Conservation (phyloP, 2,797 vertebrate species). For the Myripristis murdjan region DNA sequence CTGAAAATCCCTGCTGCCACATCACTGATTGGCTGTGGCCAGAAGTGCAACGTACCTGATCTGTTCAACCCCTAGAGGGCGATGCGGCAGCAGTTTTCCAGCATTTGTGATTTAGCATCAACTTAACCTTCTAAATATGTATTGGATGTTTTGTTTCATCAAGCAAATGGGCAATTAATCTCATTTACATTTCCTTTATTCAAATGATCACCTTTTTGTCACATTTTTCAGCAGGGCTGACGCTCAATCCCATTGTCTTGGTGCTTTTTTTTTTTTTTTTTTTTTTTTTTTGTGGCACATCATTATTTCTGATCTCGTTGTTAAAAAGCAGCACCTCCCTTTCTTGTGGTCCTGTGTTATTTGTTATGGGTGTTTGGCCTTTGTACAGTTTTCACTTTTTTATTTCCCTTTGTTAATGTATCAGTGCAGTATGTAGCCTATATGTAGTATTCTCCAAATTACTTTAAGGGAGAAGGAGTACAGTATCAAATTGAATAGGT, state of each 20-base stretch:
- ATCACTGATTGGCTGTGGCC: no score
- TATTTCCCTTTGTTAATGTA: constrained; percentile 29
- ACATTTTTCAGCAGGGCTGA: not conserved
- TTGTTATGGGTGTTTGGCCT: constrained; percentile 57
- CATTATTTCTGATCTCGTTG: constrained; percentile 17
- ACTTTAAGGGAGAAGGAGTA: constrained; percentile 1
- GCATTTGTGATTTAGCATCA: no score
- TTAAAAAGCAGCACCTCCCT: constrained; percentile 19
- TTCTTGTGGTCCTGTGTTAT: constrained; percentile 42
- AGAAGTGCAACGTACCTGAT: no score
- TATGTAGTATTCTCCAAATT: not conserved
- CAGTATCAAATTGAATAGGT: constrained; percentile 18
- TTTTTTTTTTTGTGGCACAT: constrained; percentile 30
- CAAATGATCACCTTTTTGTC: not conserved
- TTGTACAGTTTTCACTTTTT: constrained; percentile 28
- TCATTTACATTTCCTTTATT: not conserved
- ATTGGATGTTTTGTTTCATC: constrained; percentile 23
- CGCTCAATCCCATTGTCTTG: constrained; percentile 15
- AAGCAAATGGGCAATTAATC: constrained; percentile 7
- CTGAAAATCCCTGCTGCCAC: no score
- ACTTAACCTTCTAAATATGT: no score
- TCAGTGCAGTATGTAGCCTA: constrained; percentile 13
- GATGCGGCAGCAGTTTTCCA: no score
- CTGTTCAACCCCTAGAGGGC: no score
- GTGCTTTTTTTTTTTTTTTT: constrained; percentile 53